Evolutionary conservation across 2,888 invertebrate species (phyloP).

Genomic region (Ophion obscuratus): DNA sequence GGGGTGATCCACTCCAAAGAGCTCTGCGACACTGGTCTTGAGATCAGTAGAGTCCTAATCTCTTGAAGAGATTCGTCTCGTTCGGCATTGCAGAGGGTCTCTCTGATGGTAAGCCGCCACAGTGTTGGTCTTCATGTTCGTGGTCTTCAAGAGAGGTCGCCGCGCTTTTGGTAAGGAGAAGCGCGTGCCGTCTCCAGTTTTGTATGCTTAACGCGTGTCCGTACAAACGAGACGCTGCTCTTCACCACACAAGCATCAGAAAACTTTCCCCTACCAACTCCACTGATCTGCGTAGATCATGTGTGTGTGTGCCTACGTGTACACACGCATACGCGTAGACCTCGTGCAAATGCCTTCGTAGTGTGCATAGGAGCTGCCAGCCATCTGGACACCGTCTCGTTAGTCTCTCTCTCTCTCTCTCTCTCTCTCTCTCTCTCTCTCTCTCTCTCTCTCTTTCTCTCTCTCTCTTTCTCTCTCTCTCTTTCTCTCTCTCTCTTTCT

Average conservation of each 20-base stretch:
- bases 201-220: slow-evolving; percentile 68
- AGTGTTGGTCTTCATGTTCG: slow-evolving; percentile 48
- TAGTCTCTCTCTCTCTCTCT: slow-evolving; percentile 73
- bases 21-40: slow-evolving; percentile 34
- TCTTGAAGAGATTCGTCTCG: slow-evolving; percentile 59
- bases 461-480: slow-evolving; percentile 71
- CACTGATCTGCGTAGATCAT: slow-evolving; percentile 12
- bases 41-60: slow-evolving; percentile 66
- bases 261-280: slow-evolving; percentile 41
- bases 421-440: slow-evolving; percentile 71
- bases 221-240: slow-evolving; percentile 50
- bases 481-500: slow-evolving; percentile 69
- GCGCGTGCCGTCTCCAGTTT: slow-evolving; percentile 77
- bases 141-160: slow-evolving; percentile 70
- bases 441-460: slow-evolving; percentile 71
- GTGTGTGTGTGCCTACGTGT: slow-evolving; percentile 26
- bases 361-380: slow-evolving; percentile 68
- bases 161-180: slow-evolving; percentile 82
- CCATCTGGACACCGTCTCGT: slow-evolving; percentile 77
- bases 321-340: background rate
- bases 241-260: slow-evolving; percentile 43
- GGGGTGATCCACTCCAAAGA: slow-evolving; percentile 49
- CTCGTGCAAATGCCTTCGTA: slow-evolving; percentile 44
- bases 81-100: slow-evolving; percentile 49
- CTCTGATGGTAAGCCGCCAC: slow-evolving; percentile 67